These are phyloP conservation scores for Zapornia atra DNA, from an alignment of 2,113 vertebrate species.

Conservation along the genomic window DNA sequence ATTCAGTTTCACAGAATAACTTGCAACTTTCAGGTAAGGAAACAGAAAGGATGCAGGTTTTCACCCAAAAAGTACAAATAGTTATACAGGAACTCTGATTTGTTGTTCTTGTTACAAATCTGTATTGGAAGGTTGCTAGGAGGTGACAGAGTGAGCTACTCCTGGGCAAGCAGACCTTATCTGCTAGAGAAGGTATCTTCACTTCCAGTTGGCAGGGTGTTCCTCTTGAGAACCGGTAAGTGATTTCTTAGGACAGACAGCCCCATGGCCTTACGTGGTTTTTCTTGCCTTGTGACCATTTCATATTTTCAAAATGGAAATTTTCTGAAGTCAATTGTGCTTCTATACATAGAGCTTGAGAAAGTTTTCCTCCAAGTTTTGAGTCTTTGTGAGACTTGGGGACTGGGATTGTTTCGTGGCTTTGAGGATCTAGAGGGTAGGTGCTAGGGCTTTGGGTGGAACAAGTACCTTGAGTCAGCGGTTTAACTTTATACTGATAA, in stretches of 20 bases:
- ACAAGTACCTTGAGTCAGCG: not conserved
- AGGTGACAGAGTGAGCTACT: not conserved
- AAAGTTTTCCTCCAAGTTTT: not conserved
- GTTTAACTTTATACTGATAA: not conserved
- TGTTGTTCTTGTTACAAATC: not conserved
- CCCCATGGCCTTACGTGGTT: accelerated
- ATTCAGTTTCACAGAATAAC: not conserved
- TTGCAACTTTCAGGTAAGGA: not conserved
- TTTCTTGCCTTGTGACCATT: not conserved
- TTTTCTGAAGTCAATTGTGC: not conserved
- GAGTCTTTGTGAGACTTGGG: not conserved
- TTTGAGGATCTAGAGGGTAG: not conserved
- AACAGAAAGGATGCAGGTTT: not conserved
- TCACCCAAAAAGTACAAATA: not conserved
- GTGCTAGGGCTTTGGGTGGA: not conserved
- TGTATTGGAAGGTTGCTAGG: not conserved
- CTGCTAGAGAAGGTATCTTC: not conserved
- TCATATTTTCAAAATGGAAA: not conserved
- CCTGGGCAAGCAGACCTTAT: not conserved
- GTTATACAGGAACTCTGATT: not conserved
- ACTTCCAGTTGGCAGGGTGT: not conserved
- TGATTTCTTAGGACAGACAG: not conserved
- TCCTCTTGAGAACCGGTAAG: not conserved
- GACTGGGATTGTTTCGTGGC: not conserved
- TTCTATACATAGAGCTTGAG: not conserved